These are phyloP conservation scores for Dolichotis patagonum DNA, from an alignment of 2,113 vertebrate genomes.

Conservation along the genomic window DNA sequence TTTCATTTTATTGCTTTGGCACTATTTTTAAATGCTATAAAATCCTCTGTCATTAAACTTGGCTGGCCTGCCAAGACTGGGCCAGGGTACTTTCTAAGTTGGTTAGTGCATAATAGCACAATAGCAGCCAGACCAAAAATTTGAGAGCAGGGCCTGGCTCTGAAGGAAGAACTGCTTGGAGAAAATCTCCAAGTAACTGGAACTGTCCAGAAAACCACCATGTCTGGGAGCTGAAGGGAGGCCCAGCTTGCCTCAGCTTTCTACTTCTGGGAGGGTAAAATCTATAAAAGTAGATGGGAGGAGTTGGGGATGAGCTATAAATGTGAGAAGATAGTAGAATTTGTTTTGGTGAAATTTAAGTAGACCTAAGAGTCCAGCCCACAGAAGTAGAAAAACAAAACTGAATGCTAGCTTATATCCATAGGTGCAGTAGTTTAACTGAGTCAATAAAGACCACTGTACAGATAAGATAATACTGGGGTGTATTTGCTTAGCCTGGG, in stretches of 20 bases:
- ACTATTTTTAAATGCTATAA: slow-evolving; percentile 77
- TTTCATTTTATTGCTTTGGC: slow-evolving; percentile 29
- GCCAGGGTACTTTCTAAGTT: slow-evolving; percentile 62
- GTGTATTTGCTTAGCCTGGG: slow-evolving; percentile 85
- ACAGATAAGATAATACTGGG: slow-evolving; percentile 87
- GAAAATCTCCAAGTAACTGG: not conserved
- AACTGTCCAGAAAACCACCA: not conserved
- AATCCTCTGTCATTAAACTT: slow-evolving; percentile 72
- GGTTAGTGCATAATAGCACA: slow-evolving; percentile 45
- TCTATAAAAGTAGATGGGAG: not conserved
- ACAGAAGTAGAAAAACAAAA: slow-evolving; percentile 78
- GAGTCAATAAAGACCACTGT: slow-evolving; percentile 84
- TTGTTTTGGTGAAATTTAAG: not conserved
- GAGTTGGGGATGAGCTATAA: not conserved
- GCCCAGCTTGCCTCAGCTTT: not conserved
- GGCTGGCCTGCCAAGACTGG: slow-evolving; percentile 12
- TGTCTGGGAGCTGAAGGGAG: not conserved
- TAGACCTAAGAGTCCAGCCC: not conserved
- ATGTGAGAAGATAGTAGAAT: not conserved
- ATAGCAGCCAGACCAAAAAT: not conserved
- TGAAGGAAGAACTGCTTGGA: not conserved
- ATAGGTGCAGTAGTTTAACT: slow-evolving; percentile 83
- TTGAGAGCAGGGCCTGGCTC: not conserved
- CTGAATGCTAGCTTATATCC: slow-evolving; percentile 60
- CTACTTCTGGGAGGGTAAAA: not conserved